Evolutionary conservation across 1,140 invertebrate genomes (phyloP).

Genomic region (Lycorma delicatula): DNA sequence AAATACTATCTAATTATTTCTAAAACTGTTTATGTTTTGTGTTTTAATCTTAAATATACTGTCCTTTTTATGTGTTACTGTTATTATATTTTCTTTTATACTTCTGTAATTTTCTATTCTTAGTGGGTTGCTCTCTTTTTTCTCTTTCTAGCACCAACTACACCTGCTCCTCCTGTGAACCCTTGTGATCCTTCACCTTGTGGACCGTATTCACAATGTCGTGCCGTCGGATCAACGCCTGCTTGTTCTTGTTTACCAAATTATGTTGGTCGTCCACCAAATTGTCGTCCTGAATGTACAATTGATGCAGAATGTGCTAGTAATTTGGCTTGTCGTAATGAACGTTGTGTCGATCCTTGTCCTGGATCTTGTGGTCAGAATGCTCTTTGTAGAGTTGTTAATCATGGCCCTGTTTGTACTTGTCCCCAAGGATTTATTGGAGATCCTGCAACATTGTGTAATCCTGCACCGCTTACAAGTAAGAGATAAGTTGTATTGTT

Average conservation of each 20-base stretch:
- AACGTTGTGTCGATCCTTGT: constrained; percentile 46
- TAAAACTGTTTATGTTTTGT: too few species aligned
- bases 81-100: constrained; percentile 19
- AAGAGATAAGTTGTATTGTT: too few species aligned
- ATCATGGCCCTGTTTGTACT: constrained; percentile 48
- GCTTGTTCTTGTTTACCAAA: constrained; percentile 42
- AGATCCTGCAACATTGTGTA: constrained; percentile 39
- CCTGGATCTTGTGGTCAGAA: constrained; percentile 45
- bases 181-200: constrained; percentile 46
- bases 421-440: constrained; percentile 47
- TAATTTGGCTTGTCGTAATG: constrained; percentile 42
- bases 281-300: constrained; percentile 45
- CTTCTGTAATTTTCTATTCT: too few species aligned
- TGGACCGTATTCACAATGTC: constrained; percentile 44
- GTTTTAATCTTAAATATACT: constrained; percentile 50
- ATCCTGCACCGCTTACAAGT: constrained; percentile 26
- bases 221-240: constrained; percentile 37
- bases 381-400: constrained; percentile 45
- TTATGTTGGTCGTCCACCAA: constrained; percentile 44
- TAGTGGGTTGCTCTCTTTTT: constrained; percentile 28
- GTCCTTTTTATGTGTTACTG: constrained; percentile 37
- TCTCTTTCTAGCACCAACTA: constrained; percentile 27
- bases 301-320: constrained; percentile 44
- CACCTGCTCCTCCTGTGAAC: constrained; percentile 29
- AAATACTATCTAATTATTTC: too few species aligned